A percentile compares a stretch with the other conserved stretches of the same genome.
Evolutionary conservation across 2,797 vertebrate genomes (phyloP).

Genomic region (Eleutherodactylus coqui): DNA sequence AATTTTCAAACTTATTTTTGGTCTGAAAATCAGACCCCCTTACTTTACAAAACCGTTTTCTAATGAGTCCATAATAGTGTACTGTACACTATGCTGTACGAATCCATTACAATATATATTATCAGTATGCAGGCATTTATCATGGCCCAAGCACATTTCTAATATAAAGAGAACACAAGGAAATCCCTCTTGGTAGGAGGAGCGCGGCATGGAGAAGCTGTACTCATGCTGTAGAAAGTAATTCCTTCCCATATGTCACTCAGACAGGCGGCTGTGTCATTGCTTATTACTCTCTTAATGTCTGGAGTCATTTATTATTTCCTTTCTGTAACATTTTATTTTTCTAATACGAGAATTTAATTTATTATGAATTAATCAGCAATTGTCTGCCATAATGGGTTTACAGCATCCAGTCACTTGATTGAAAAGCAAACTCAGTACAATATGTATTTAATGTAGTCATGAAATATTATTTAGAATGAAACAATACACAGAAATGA

Average conservation of each 20-base stretch:
- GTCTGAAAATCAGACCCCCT: no score
- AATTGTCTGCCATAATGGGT: conserved; percentile 19
- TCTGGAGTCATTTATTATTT: conserved; percentile 7
- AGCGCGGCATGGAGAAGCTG: background rate
- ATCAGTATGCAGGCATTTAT: no score
- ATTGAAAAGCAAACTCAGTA: conserved; percentile 32
- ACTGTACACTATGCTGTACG: no score
- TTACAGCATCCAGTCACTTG: conserved; percentile 30
- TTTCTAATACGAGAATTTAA: background rate
- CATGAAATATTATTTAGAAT: conserved; percentile 39
- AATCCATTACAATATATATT: no score
- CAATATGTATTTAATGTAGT: conserved; percentile 50
- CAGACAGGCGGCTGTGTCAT: background rate
- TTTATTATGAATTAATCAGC: conserved; percentile 35
- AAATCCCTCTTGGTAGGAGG: background rate
- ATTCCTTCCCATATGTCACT: background rate
- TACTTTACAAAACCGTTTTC: no score
- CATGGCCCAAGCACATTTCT: background rate
- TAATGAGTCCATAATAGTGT: no score
- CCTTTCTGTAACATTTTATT: conserved; percentile 17
- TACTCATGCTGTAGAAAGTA: background rate
- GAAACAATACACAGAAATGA: conserved; percentile 46
- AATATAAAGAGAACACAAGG: background rate
- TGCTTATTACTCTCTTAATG: background rate
- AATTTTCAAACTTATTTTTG: no score